A percentile compares a stretch with the other conserved stretches of the same genome.
phyloP scores from a whole-genome alignment of 2,888 invertebrate species.

The Hedya salicella region DNA sequence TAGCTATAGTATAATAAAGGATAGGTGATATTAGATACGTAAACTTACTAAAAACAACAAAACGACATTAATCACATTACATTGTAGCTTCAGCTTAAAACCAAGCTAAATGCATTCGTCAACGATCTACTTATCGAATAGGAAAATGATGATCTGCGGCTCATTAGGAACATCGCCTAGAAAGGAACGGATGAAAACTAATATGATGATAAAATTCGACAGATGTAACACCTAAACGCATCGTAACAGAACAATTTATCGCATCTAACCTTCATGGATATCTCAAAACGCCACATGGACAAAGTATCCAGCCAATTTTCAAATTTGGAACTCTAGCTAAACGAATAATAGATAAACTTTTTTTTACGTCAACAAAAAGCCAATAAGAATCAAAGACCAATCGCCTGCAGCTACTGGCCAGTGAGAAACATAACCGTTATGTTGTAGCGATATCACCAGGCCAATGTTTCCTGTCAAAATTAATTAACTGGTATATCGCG shows the following conservation, averaged over 20 bases:
- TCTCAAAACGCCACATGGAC: not conserved
- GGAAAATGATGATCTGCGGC: not conserved
- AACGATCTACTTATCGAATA: not conserved
- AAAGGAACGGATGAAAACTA: not conserved
- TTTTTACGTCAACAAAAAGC: slow-evolving; percentile 34
- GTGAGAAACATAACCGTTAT: slow-evolving; percentile 42
- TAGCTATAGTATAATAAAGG: not conserved
- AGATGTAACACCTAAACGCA: too few relatives aligned
- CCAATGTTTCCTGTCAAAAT: slow-evolving; percentile 43
- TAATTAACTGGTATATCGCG: slow-evolving; percentile 33
- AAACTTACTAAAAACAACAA: slow-evolving; percentile 4
- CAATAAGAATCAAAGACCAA: slow-evolving; percentile 8
- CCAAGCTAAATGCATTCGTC: not conserved
- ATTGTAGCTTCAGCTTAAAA: not conserved
- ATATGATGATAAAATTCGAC: not conserved
- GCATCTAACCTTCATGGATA: too few relatives aligned
- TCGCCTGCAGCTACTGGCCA: slow-evolving; percentile 24
- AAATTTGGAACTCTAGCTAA: slow-evolving; percentile 27
- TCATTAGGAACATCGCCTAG: slow-evolving; percentile 1
- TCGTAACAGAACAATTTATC: too few relatives aligned
- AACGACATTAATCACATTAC: too few relatives aligned
- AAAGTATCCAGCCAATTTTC: not conserved
- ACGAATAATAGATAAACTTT: slow-evolving; percentile 1
- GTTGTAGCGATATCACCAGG: slow-evolving; percentile 35
- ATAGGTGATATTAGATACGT: not conserved